Evolutionary conservation across 2,888 invertebrate genomes (phyloP).

Genomic region (Conops quadrifasciatus): DNA sequence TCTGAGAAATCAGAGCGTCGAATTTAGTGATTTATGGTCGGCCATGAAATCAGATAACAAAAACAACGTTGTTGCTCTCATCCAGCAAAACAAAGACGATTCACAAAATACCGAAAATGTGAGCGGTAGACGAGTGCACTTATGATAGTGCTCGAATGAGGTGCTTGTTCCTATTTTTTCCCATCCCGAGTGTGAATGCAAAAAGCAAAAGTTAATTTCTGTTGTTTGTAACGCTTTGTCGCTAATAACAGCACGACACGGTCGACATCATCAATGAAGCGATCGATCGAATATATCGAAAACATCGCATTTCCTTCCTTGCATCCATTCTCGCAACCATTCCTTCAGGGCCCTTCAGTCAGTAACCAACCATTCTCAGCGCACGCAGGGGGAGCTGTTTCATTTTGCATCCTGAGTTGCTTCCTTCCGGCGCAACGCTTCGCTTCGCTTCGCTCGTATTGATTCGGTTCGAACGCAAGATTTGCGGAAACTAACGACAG

Average conservation of each 20-base stretch:
- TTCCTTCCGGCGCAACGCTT: conserved; percentile 23
- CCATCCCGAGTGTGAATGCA: not conserved
- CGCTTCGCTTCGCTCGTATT: conserved; percentile 10
- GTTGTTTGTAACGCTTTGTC: conserved; percentile 40
- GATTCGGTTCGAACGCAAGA: conserved; percentile 19
- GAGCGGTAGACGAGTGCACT: too few species aligned
- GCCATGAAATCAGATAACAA: conserved; percentile 27
- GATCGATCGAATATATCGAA: conserved; percentile 26
- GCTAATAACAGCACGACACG: conserved; percentile 47
- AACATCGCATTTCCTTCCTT: not conserved
- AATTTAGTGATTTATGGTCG: conserved; percentile 45
- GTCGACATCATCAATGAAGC: conserved; percentile 43
- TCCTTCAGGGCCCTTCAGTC: not conserved
- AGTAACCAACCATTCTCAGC: not conserved
- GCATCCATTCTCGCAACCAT: not conserved
- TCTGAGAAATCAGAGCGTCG: conserved; percentile 5
- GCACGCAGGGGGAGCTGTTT: not conserved
- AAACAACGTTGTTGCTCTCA: conserved; percentile 29
- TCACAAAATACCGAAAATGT: too few species aligned
- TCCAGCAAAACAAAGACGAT: conserved; percentile 1
- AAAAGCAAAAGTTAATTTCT: conserved; percentile 24
- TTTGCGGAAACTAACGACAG: conserved; percentile 56
- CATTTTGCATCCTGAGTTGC: not conserved
- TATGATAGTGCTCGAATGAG: not conserved
- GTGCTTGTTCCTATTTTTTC: not conserved